Conservation (phyloP, 2,113 vertebrate genomes). For the Suricata suricatta region DNA sequence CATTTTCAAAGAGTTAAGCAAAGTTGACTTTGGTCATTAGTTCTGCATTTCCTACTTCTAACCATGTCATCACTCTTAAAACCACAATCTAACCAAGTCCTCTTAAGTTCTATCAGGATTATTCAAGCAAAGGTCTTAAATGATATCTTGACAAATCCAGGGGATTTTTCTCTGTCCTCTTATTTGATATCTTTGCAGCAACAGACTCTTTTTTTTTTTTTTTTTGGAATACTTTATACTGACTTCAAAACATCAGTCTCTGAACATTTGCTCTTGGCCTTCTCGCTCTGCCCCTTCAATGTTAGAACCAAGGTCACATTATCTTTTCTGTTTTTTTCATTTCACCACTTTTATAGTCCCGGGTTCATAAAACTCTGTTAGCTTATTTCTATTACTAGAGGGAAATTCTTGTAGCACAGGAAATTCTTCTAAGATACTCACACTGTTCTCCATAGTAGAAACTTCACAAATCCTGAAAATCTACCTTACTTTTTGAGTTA, state of each 20-base stretch:
- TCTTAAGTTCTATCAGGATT: background rate
- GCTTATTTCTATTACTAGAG: background rate
- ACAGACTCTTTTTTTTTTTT: background rate
- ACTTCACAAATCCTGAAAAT: background rate
- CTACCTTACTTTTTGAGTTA: background rate
- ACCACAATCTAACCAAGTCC: background rate
- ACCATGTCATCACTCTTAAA: background rate
- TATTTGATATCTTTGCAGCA: background rate
- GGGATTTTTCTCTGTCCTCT: background rate
- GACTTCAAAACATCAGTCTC: background rate
- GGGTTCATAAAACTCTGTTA: background rate
- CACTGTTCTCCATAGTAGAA: background rate
- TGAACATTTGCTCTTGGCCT: background rate
- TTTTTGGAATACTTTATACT: background rate
- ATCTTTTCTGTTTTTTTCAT: background rate
- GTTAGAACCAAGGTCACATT: background rate
- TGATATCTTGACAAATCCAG: background rate
- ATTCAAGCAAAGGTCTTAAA: background rate
- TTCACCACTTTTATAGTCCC: background rate
- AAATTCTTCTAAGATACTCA: background rate
- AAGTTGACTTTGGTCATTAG: slow-evolving; percentile 20
- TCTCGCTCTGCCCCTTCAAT: background rate
- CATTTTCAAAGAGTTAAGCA: background rate
- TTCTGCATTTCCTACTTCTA: background rate
- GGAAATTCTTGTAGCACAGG: background rate